A percentile compares a stretch with the other conserved stretches of the same genome.
Conservation (phyloP, 2,113 vertebrate genomes). For the Campylorhamphus procurvoides region DNA sequence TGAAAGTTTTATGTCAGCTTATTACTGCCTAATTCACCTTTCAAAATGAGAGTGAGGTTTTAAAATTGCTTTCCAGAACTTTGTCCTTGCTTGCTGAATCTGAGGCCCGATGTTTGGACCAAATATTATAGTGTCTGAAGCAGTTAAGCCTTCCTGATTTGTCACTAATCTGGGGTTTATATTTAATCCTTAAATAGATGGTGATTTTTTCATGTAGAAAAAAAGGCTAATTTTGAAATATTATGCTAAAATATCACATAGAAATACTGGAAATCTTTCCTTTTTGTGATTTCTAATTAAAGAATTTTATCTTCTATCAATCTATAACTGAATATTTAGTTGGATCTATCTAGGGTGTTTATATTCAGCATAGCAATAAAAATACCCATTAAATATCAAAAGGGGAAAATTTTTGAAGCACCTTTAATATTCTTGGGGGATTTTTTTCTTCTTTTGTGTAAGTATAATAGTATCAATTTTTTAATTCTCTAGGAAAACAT, state of each 20-base stretch:
- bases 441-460: background rate
- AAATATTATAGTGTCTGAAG: background rate
- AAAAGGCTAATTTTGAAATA: background rate
- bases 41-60: background rate
- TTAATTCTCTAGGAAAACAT: background rate
- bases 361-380: background rate
- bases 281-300: background rate
- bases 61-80: background rate
- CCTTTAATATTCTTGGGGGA: background rate
- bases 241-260: background rate
- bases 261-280: background rate
- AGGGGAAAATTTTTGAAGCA: background rate
- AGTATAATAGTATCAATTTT: background rate
- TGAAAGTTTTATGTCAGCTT: conserved; percentile 8
- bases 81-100: background rate
- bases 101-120: background rate
- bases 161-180: background rate
- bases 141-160: background rate
- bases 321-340: background rate
- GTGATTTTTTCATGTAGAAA: background rate
- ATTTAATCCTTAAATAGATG: background rate
- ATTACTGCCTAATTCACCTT: conserved; percentile 15
- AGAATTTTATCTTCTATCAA: background rate
- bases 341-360: background rate
- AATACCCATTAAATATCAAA: background rate